Base-by-base conservation (phyloP, 2,797 vertebrate genomes). In the Delichon dasypus region DNA sequence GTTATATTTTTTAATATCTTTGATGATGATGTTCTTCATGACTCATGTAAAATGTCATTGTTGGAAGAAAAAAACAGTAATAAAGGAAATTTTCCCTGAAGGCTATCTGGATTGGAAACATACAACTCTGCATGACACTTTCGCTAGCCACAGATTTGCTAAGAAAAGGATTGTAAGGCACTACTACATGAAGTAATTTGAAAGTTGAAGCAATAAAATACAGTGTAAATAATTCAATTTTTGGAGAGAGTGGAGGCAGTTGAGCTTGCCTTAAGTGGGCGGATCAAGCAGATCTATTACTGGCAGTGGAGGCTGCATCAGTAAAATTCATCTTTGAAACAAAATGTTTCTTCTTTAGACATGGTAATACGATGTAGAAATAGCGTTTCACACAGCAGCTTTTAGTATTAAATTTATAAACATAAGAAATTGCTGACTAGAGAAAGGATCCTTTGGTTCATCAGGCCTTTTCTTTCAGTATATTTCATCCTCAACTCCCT, bases 311-410 rank as follows among this genome's bases (percentile, higher is more conserved):
- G 93, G 92, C 70, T 96, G 88, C 88, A 96, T 95, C 93, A 95
- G 89, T 96, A 90, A 97, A 96, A 97, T 96, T 57, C 76, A 90
- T 93, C 94, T 96, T 91, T 89, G 90, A 97, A 96, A 96, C 95
- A 96, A 97, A 96, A 85, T 87, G 93, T 93, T 97, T 97, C 96
- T 95, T 96, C 95, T 97, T 97, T 96, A 96, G 95, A 95, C 94
- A 85, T 80, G 93, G 89, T 97, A 95, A 97, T 89, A 92, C 95
- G 93, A 93, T 89, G 76, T 66, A 93, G 95, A 97, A 97, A 97
- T 95, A 93, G 95, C 90, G 72, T 93, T 40, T 65, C 94, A 93
- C 94, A 96, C 42, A 73, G 92, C 73, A 95, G 91, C 81, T 95
- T 77, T 93, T 96, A 34, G 2, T 83, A 92, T 94, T 97, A 95